Percentiles rank a stretch among this genome's conserved stretches.
phyloP scores from a whole-genome alignment of 2,888 invertebrate genomes.

The Eupelmus urozonus region DNA sequence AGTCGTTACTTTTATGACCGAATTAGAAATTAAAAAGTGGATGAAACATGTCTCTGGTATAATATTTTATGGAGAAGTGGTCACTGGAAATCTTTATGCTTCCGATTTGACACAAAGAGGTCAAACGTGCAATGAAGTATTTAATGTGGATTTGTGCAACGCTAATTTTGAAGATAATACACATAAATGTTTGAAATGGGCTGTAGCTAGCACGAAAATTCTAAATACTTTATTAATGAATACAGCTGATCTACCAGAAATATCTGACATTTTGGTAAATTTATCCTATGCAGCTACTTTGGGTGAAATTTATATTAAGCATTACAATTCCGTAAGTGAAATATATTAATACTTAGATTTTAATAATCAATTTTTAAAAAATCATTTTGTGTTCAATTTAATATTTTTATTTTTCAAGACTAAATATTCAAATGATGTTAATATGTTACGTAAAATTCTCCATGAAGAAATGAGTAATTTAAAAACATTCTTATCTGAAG shows the following conservation, averaged over 20 bases:
- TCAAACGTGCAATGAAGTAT: slow-evolving; percentile 61
- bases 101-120: slow-evolving; percentile 64
- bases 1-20: slow-evolving; percentile 65
- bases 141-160: slow-evolving; percentile 64
- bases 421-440: slow-evolving; percentile 71
- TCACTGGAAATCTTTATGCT: slow-evolving; percentile 71
- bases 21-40: slow-evolving; percentile 68
- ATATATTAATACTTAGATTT: too few species aligned
- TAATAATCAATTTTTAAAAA: slow-evolving; percentile 9
- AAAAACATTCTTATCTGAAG: slow-evolving; percentile 64
- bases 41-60: slow-evolving; percentile 67
- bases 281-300: slow-evolving; percentile 74
- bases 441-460: slow-evolving; percentile 65
- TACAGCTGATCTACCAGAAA: slow-evolving; percentile 65
- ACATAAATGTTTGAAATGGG: slow-evolving; percentile 72
- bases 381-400: background rate
- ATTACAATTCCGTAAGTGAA: slow-evolving; percentile 77
- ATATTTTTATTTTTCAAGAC: slow-evolving; percentile 70
- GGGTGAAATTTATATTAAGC: slow-evolving; percentile 72
- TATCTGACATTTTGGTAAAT: slow-evolving; percentile 70
- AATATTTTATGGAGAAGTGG: slow-evolving; percentile 71
- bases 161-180: slow-evolving; percentile 65
- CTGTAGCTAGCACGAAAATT: slow-evolving; percentile 69
- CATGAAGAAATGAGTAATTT: slow-evolving; percentile 68
- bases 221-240: slow-evolving; percentile 65